Evolutionary conservation across 2,888 invertebrate species (phyloP), one percentile per base, ranked within the genome.

Genomic region (Drosophila neutralis): DNA sequence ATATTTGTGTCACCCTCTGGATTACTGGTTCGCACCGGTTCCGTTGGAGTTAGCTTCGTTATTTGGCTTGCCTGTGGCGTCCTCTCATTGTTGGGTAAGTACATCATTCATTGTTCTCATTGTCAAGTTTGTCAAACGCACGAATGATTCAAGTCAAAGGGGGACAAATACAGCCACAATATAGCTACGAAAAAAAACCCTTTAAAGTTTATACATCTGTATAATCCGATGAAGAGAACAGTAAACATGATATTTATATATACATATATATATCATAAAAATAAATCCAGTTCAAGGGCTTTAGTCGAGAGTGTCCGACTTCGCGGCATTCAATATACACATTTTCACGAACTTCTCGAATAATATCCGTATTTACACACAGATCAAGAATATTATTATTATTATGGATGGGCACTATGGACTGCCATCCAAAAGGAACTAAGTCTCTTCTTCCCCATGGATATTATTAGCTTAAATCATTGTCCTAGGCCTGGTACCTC

Each of bases 1-100:
- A 98, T 99, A 94, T 99, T 99, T 95, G 98, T 98, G 94, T 98
- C 98, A 94, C 98, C 98, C 93, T 97, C 98, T 94, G 98, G 98
- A 94, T 96, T 99, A 93, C 94, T 98, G 93, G 95, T 96, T 94
- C 95, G 97, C 94, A 97, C 97, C 91, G 97, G 97, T 93, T 98
- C 98, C 93, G 97, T 98, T 93, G 98, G 98, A 94, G 95, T 98
- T 94, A 97, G 98, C 94, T 97, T 99, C 94, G 95, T 98, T 93
- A 96, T 98, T 92, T 99, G 98, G 98, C 96, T 97, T 94, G 95
- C 97, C 91, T 98, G 98, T 94, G 98, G 98, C 90, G 93, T 98
- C 92, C 95, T 99, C 92, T 97, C 98, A 83, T 94, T 98, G 92
- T 94, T 98, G 93, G 98, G 98, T 98, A 94, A 95, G 95, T 94